Percentiles rank a stretch among this genome's conserved stretches.
Conservation (phyloP, 2,113 vertebrate species). For the human (Homo sapiens) region GRCh38 chr13:32744501-32745000, state of each 20-base stretch:
- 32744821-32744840: not conserved
- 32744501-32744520: not conserved
- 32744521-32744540: not conserved
- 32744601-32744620: not conserved
- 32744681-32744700: not conserved
- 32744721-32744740: not conserved
- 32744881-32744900: not conserved
- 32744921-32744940: not conserved
- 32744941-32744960: not conserved
- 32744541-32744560: not conserved
- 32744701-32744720: not conserved
- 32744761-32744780: not conserved
- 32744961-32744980: not conserved
- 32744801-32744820: not conserved
- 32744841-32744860: not conserved
- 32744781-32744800: not conserved
- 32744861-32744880: not conserved
- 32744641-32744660: not conserved
- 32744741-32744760: not conserved
- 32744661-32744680: not conserved
- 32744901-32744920: not conserved
- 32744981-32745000: not conserved
- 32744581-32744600: not conserved
- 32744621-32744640: not conserved
- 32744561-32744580: not conserved